Base-by-base conservation (phyloP, 64 coral and sea anemone genomes). In the Platygyra sinensis region DNA sequence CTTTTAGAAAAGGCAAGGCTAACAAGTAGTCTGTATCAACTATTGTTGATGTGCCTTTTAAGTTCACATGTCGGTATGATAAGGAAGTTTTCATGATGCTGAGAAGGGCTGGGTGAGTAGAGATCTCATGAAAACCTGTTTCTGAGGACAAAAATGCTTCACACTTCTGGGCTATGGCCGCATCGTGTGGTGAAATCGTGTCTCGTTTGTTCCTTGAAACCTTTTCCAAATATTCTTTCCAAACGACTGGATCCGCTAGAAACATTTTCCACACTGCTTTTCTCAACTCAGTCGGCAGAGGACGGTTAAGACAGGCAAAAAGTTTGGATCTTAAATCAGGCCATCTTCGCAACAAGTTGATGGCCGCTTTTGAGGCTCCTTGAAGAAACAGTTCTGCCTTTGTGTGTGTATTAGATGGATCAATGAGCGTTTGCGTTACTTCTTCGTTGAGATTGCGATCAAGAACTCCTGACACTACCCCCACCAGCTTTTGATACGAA, bases 11-110 rank as follows among this genome's bases (percentile, higher is more conserved):
- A 33, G 95, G 95, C 39, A 97, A 74, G 13, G 82, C 32, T 49
- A 97, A 72, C 62, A 97, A 30, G 64, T 91, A 97, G 77, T 97
- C 95, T 88, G 95, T 97, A 54, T 97, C 95, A 78, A 76, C 87
- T 60, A 97, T 62, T 51, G 95, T 69, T 39, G 92, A 89, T 77
- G 78, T 52, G 31, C 72, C 52, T 25, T 84, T 94, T 24, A 76
- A 10, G 61, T 52, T 54, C 12, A 76, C 57, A 10, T 89, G 78
- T 36, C 87, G 67, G 77, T 96, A 78, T 22, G 90, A 91, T 80
- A 93, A 60, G n/a, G 89, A 65, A 87, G 88, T 90, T 87, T 76
- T 78, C 93, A 90, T 94, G 50, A 85, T 69, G 24, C n/a, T 29
- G 20, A 64, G 32, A 10, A 85, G 42, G 14, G 72, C 62, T 13